Evolutionary conservation across 2,888 invertebrate species (phyloP), one percentile per base, ranked within the genome.

Genomic region (Spodoptera picta): DNA sequence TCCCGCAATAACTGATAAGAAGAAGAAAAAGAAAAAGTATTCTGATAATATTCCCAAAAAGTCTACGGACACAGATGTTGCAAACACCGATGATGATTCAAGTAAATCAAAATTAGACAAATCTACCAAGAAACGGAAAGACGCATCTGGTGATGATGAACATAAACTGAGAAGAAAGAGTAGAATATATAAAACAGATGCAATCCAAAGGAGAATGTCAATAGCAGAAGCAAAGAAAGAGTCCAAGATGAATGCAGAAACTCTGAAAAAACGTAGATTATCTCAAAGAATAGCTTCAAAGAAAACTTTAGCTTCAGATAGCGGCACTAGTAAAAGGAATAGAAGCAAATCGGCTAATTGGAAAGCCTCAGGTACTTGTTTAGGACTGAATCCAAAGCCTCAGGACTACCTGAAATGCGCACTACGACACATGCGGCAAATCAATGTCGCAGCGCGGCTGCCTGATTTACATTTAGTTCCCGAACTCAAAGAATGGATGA

Each of bases 401-500:
- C 82, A 85, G 71, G 92, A 93, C 55, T 94, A 93, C 68, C 82
- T 94, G 44, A 88, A 84, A 74, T 91, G 91, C 65, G 93, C 91
- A 11, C 71, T 94, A 47, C 79, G 87, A 36, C 75, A 79, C 1
- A 84, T 93, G 88, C 81, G 87, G 46, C 80, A 79, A 0, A 63
- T 80, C 0, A 93, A 93, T 73, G 60, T 90, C 0, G 93, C 93
- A 51, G 92, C 94, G 2, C 85, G 88, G 10, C 77, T 94, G 43
- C 94, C 94, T 0, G 93, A 93, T 48, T 69, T 91, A 19, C 89
- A 93, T 61, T 75, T 89, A 31, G 90, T 86, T 2, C 92, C 94
- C 7, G 93, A 92, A 63, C 83, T 94, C 5, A 85, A 83, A 42
- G 93, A 91, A 78, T 94, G 94, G 94, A 94, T 94, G 93, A 88